phyloP scores from a whole-genome alignment of 2,888 invertebrate genomes.

The Melipona beecheii region DNA sequence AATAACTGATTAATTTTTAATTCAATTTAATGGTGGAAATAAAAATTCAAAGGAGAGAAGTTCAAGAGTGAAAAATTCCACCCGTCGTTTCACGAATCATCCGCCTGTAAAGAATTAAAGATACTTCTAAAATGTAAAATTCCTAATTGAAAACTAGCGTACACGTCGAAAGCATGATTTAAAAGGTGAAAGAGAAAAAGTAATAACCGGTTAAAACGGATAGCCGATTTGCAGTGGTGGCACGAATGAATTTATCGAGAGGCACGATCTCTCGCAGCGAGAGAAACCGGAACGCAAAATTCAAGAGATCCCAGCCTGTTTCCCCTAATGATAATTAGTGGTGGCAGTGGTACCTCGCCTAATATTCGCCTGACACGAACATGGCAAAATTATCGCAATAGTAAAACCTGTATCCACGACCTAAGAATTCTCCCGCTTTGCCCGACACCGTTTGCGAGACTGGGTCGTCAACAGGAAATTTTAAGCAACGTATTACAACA shows the following conservation, averaged over 20 bases:
- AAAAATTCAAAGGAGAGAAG: not conserved
- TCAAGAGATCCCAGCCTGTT: not conserved
- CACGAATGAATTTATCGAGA: constrained; percentile 2
- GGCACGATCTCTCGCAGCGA: not conserved
- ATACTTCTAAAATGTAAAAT: not conserved
- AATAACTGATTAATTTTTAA: not conserved
- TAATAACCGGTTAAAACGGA: not conserved
- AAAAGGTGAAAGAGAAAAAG: no score
- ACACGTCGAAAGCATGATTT: not conserved
- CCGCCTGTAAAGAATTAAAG: not conserved
- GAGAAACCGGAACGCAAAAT: constrained; percentile 13
- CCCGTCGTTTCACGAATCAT: not conserved
- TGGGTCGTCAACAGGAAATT: constrained; percentile 31
- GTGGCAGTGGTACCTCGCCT: not conserved
- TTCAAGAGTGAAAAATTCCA: not conserved
- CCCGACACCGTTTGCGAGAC: constrained; percentile 11
- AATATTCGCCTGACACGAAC: not conserved
- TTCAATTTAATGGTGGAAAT: not conserved
- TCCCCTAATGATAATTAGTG: not conserved
- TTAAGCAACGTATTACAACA: constrained; percentile 28
- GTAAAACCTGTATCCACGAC: constrained; percentile 11
- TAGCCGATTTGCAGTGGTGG: not conserved
- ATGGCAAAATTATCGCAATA: constrained; percentile 6
- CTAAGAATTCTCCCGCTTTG: not conserved
- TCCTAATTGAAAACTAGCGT: not conserved